phyloP scores from a whole-genome alignment of 2,113 vertebrate species.

The Lipophrys pholis region DNA sequence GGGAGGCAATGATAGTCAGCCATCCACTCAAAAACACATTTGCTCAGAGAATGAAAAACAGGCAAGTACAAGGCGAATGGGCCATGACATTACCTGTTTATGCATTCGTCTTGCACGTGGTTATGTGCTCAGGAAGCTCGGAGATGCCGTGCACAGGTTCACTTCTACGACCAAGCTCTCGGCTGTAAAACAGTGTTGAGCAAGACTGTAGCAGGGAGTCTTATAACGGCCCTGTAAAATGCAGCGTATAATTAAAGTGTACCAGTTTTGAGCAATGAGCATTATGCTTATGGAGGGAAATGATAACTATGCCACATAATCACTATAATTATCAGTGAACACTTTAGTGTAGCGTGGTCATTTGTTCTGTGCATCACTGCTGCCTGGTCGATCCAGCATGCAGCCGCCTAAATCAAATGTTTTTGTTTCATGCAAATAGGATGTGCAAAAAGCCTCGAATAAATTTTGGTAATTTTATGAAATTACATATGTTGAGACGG shows the following conservation, averaged over 20 bases:
- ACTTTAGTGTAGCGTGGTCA: slow-evolving; percentile 3
- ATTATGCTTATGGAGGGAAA: not conserved
- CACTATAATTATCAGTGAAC: slow-evolving; percentile 14
- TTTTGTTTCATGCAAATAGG: slow-evolving; percentile 6
- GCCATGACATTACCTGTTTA: not conserved
- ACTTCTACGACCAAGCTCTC: not conserved
- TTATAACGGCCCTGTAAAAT: slow-evolving; percentile 18
- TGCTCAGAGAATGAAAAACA: too few species aligned
- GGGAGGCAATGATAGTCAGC: too few species aligned
- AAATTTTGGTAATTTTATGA: not conserved
- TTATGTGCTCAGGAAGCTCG: not conserved
- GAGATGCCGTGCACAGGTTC: not conserved
- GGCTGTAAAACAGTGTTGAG: not conserved
- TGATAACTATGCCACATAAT: slow-evolving; percentile 37
- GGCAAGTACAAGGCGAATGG: slow-evolving; percentile 7
- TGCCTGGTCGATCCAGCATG: slow-evolving; percentile 9
- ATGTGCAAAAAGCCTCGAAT: not conserved
- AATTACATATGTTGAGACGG: not conserved
- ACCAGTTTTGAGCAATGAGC: slow-evolving; percentile 8
- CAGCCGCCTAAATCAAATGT: not conserved
- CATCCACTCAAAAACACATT: too few species aligned
- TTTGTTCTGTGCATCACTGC: slow-evolving; percentile 11
- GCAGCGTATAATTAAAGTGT: slow-evolving; percentile 32
- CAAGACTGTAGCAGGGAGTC: not conserved
- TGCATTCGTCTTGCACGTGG: not conserved